Evolutionary conservation across 2,113 vertebrate genomes (phyloP), one percentile per base, ranked within the genome.

Genomic region (Xenus cinereus): DNA sequence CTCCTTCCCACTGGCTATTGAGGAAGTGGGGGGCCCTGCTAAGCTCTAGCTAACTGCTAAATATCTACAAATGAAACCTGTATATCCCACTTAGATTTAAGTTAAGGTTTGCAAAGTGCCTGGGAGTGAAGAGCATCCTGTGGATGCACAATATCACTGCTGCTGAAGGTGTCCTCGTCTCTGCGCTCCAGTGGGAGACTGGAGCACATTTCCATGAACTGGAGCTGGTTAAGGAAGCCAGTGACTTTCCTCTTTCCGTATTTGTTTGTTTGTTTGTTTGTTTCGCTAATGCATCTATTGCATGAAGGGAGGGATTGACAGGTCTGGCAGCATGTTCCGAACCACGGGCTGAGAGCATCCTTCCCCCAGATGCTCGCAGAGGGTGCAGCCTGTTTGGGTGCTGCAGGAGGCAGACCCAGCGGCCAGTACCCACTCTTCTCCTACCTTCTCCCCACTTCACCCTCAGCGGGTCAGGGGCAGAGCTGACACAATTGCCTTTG

Each of bases 401-500:
- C n/a, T 27, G 33, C 63, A 43, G 89, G 14, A 62, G 27, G n/a
- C 69, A 82, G 18, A 71, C 10, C 19, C 23, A 48, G 43, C n/a
- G 66, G 33, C 28, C 57, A 16, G 27, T 1, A n/a, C 32, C 6
- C 5, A 0, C 18, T 27, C 24, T 30, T 59, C 43, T 28, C 9
- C 0, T 28, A 32, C 41, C 23, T 67, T 75, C 56, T 59, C 35
- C 67, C 67, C 0, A 0, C 27, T 46, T 69, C 18, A 7, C 32
- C 39, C 22, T 11, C 9, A 18, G 37, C 2, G 7, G 9, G 6
- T 0, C 3, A 0, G 6, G 8, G 15, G 7, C 71, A 72, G 28
- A 68, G 21, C 26, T 46, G 54, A 9, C 43, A 15, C 10, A 23
- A 9, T 24, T 21, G 28, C n/a, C 53, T 68, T 79, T 72, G 56